Evolutionary conservation across 2,797 vertebrate species (phyloP).

Genomic region (Falco cherrug): DNA sequence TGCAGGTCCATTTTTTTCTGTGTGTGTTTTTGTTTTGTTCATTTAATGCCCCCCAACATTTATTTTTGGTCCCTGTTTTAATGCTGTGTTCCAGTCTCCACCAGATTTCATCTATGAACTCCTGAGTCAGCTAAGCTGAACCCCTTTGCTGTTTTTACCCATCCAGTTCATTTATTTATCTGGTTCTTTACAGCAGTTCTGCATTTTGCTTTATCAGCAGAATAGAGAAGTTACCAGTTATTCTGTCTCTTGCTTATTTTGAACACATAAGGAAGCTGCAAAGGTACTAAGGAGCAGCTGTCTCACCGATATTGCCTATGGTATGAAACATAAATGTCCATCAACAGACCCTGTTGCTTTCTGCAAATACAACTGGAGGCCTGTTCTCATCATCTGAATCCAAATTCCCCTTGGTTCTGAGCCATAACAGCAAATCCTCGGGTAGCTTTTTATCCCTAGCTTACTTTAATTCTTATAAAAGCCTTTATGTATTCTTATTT

Average conservation of each 20-base stretch:
- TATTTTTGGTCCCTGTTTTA: background rate
- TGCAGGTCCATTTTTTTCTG: background rate
- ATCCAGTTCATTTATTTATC: conserved; percentile 27
- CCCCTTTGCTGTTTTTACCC: background rate
- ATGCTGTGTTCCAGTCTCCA: background rate
- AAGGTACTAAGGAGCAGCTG: background rate
- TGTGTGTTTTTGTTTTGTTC: background rate
- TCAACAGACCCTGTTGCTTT: background rate
- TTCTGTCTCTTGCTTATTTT: conserved; percentile 12
- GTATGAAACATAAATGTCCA: conserved; percentile 14
- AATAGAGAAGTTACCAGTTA: background rate
- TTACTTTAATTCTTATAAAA: conserved; percentile 25
- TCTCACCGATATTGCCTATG: background rate
- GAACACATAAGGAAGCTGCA: background rate
- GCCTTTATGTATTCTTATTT: background rate
- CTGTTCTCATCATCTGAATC: background rate
- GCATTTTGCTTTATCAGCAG: conserved; percentile 49
- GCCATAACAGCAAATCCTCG: background rate
- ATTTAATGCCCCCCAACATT: background rate
- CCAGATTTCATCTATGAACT: background rate
- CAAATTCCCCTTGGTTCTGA: background rate
- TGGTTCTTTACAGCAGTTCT: background rate
- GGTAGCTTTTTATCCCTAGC: background rate
- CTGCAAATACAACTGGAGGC: background rate
- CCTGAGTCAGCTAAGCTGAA: background rate